These are phyloP conservation scores for Galeruca laticollis DNA, from an alignment of 2,888 invertebrate species.

Conservation along the genomic window DNA sequence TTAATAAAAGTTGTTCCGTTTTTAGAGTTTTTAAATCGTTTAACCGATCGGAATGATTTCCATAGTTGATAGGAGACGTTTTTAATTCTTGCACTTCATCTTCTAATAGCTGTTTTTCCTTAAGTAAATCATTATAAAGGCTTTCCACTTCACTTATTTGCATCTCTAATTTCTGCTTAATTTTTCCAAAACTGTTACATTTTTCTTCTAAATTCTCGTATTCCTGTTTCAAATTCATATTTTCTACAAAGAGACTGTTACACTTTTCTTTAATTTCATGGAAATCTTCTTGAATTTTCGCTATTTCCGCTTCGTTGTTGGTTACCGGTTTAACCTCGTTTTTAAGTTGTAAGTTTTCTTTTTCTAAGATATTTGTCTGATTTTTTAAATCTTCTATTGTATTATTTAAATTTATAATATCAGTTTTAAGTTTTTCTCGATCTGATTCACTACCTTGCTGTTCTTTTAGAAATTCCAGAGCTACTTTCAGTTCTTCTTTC, in stretches of 20 bases:
- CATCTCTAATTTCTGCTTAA: conserved; percentile 54
- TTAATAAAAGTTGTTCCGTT: conserved; percentile 45
- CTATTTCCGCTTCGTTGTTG: conserved; percentile 44
- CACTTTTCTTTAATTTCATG: conserved; percentile 54
- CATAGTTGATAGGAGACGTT: conserved; percentile 58
- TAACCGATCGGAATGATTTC: conserved; percentile 37
- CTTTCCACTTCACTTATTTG: conserved; percentile 60
- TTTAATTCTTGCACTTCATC: conserved; percentile 65
- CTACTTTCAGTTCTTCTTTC: conserved; percentile 58
- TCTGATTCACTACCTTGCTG: conserved; percentile 48
- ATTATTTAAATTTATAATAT: conserved; percentile 30
- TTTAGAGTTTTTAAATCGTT: conserved; percentile 51
- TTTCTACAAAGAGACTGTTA: conserved; percentile 54
- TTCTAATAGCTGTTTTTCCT: conserved; percentile 62
- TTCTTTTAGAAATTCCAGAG: conserved; percentile 53
- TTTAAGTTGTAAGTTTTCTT: conserved; percentile 17
- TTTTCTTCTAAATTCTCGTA: conserved; percentile 53
- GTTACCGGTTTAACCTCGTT: conserved; percentile 16
- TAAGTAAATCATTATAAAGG: conserved; percentile 59
- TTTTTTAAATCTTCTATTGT: conserved; percentile 36
- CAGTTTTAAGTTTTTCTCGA: conserved; percentile 29
- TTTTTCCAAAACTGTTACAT: conserved; percentile 51
- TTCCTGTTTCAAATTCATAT: conserved; percentile 53
- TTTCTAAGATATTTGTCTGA: conserved; percentile 16
- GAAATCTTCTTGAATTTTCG: conserved; percentile 52